Evolutionary conservation across 2,113 vertebrate genomes (phyloP).

Genomic region (Epinephelus cyanopodus): DNA sequence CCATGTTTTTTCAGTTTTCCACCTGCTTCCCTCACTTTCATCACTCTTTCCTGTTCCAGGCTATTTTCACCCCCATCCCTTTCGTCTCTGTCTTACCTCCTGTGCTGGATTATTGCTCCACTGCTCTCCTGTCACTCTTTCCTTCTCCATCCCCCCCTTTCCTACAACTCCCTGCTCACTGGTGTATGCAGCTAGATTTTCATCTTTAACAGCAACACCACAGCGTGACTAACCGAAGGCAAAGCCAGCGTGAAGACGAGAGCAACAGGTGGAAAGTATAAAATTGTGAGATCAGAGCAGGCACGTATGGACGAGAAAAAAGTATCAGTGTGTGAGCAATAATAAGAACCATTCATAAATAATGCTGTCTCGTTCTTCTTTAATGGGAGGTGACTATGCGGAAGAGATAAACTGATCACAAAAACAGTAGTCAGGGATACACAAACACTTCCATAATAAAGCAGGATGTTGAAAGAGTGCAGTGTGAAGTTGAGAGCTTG

Average conservation of each 20-base stretch:
- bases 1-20: constrained; percentile 19
- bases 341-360: constrained; percentile 35
- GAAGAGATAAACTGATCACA: constrained; percentile 11
- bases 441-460: constrained; percentile 23
- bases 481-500: constrained; percentile 22
- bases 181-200: constrained; percentile 40
- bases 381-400: constrained; percentile 2
- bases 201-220: constrained; percentile 32
- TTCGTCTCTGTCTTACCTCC: constrained; percentile 45
- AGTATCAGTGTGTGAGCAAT: constrained; percentile 5
- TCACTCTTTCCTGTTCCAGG: constrained; percentile 48
- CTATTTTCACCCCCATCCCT: constrained; percentile 49
- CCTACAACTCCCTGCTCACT: constrained; percentile 16
- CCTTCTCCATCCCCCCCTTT: constrained; percentile 37
- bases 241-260: constrained; percentile 48
- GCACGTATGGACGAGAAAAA: not conserved
- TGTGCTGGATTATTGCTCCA: constrained; percentile 35
- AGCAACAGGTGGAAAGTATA: constrained; percentile 72
- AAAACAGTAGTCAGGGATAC: constrained; percentile 13
- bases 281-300: constrained; percentile 47
- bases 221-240: constrained; percentile 55
- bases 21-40: constrained; percentile 48
- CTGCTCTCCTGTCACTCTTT: constrained; percentile 33
- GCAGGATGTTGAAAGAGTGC: not conserved
- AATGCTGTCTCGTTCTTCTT: not conserved